phyloP scores from a whole-genome alignment of 2,797 vertebrate species.

The Carapus acus region DNA sequence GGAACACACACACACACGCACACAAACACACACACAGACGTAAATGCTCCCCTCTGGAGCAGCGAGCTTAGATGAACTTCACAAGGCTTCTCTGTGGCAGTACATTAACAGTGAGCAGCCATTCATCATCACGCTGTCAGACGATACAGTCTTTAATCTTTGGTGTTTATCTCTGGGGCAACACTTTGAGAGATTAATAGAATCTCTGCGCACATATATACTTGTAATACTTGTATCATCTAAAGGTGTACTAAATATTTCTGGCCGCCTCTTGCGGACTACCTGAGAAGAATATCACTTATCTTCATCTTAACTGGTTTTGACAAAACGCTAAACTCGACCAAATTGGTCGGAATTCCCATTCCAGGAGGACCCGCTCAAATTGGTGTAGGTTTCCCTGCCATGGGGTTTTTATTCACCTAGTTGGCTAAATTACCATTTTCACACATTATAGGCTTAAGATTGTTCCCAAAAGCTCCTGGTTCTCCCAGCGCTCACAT shows the following conservation, averaged over 20 bases:
- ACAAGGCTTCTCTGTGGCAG: no score
- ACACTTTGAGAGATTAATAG: slow-evolving; percentile 20
- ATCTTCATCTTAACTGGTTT: slow-evolving; percentile 11
- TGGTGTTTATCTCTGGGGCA: slow-evolving; percentile 37
- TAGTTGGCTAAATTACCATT: slow-evolving; percentile 32
- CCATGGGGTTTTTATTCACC: slow-evolving; percentile 21
- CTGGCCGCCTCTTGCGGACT: slow-evolving; percentile 12
- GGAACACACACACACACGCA: background rate
- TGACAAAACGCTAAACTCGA: slow-evolving; percentile 13
- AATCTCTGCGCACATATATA: slow-evolving; percentile 12
- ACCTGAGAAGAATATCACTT: slow-evolving; percentile 21
- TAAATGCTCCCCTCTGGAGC: no score
- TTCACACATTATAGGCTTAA: slow-evolving; percentile 27
- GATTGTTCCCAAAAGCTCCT: slow-evolving; percentile 7
- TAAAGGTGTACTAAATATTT: slow-evolving; percentile 19
- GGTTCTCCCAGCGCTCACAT: slow-evolving; percentile 18
- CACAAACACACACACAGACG: slow-evolving; percentile 4
- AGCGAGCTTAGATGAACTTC: background rate
- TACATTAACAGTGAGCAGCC: slow-evolving; percentile 40
- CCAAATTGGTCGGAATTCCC: slow-evolving; percentile 7
- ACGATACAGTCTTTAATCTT: slow-evolving; percentile 14
- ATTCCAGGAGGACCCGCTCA: background rate
- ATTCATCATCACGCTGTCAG: slow-evolving; percentile 36
- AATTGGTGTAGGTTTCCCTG: slow-evolving; percentile 19
- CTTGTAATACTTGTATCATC: slow-evolving; percentile 2